Conservation (phyloP, 2,888 invertebrate genomes). For the Caenorhabditis macrosperma region DNA sequence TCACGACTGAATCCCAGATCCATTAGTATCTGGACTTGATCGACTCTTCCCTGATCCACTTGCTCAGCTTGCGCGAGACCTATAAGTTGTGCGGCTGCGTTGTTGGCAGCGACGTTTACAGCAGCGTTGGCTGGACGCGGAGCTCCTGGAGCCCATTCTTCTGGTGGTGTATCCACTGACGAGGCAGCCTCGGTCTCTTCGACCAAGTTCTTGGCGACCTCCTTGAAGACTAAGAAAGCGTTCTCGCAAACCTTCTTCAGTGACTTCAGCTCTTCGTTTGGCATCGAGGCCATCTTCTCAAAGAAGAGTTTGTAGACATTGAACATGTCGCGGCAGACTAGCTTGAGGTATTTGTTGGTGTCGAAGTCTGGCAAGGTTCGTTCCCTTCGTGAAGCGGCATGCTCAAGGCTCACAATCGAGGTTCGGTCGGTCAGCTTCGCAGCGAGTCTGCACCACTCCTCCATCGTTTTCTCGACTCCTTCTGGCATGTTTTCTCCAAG, state of each 20-base stretch:
- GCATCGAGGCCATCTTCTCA: conserved; percentile 52
- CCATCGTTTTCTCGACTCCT: conserved; percentile 45
- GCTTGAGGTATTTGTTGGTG: conserved; percentile 50
- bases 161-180: conserved; percentile 12
- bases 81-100: too few species aligned
- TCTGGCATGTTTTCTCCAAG: conserved; percentile 60
- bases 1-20: conserved; percentile 74
- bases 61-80: too few species aligned
- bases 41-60: conserved; percentile 10
- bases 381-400: neutral
- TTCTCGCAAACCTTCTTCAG: conserved; percentile 59
- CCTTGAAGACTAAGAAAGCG: conserved; percentile 66
- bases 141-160: conserved; percentile 23
- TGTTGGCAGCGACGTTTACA: too few species aligned
- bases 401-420: conserved; percentile 8
- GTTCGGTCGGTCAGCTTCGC: conserved; percentile 50
- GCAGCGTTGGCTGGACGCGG: too few species aligned
- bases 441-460: conserved; percentile 66
- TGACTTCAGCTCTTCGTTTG: conserved; percentile 46
- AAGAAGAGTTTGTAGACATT: conserved; percentile 57
- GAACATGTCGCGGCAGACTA: conserved; percentile 56
- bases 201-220: conserved; percentile 54
- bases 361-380: too few species aligned
- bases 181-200: conserved; percentile 23
- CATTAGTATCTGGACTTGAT: conserved; percentile 48